Evolutionary conservation across 2,113 vertebrate genomes (phyloP), one percentile per base, ranked within the genome.

Genomic region (Grammomys dolichurus): DNA sequence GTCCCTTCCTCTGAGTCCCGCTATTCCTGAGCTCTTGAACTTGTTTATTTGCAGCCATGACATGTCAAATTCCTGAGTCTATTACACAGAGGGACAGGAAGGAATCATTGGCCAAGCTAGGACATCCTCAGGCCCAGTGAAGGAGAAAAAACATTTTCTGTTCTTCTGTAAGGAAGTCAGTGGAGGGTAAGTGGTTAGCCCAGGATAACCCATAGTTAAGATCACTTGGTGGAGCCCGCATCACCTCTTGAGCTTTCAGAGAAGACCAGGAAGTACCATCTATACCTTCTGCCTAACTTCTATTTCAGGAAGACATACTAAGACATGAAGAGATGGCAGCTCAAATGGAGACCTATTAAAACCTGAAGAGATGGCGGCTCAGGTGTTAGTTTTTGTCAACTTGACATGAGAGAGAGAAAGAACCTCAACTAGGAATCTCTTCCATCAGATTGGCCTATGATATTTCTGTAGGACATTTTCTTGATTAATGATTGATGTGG

Each of bases 1-100:
- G 82, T 26, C 7, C 56, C 33, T 93, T 94, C 89, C 77, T 73
- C 89, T 91, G 81, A 90, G 91, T 89, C 77, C 92, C 94, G 89
- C 73, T n/a, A 82, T 93, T 84, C 22, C 43, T 82, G 65, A 88
- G 33, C 76, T 67, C n/a, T 96, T 93, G 70, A 70, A 46, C 8
- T 77, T 91, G 76, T 88, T 75, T 94, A 89, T 93, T 96, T 96
- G 93, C 48, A 19, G 33, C 56, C 51, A 28, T 76, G 65, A 58
- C n/a, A 28, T 76, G 20, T 97, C 73, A 91, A 63, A 67, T 46
- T 31, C 78, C 24, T 67, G 90, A 91, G 8, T 70, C 86, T 54
- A 70, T 69, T 87, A 73, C 14, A 43, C 33, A 91, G 77, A 78
- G 10, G 7, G 63, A 12, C 40, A 54, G 67, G 63, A 54, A 89